phyloP scores from a whole-genome alignment of 1,140 invertebrate genomes.

The Aphelinus atriplicis region DNA sequence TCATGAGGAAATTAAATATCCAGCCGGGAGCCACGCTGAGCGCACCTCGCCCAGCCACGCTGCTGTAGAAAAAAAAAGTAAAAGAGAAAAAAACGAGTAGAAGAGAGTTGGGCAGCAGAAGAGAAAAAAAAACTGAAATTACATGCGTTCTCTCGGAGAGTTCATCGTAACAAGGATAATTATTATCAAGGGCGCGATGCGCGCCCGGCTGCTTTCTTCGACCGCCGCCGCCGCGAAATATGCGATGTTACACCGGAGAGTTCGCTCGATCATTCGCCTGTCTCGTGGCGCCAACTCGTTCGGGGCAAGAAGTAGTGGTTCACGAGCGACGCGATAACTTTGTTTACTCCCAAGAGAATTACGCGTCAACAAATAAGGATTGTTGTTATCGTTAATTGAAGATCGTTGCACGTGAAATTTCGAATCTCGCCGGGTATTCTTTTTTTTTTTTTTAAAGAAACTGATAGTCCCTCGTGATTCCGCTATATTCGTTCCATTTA shows the following conservation, averaged over 20 bases:
- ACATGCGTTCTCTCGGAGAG: constrained; percentile 45
- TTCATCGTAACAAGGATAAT: constrained; percentile 60
- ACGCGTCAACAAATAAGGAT: too few relatives aligned
- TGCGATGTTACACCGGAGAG: constrained; percentile 26
- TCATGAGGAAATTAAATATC: constrained; percentile 60
- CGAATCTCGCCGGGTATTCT: too few relatives aligned
- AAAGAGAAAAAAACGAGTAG: constrained; percentile 1
- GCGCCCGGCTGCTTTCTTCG: background rate
- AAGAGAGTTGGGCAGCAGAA: background rate
- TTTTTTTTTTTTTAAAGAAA: too few relatives aligned
- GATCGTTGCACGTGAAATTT: too few relatives aligned
- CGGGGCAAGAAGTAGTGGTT: too few relatives aligned
- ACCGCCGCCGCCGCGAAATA: background rate
- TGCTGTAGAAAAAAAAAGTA: background rate
- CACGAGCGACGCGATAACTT: too few relatives aligned
- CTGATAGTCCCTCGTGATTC: too few relatives aligned
- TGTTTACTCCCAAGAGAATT: too few relatives aligned
- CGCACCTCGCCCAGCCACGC: background rate
- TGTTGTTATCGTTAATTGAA: too few relatives aligned
- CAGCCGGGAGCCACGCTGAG: constrained; percentile 58
- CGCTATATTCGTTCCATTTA: too few relatives aligned
- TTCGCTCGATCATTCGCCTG: constrained; percentile 28
- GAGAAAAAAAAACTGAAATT: constrained; percentile 46
- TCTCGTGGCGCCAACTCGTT: constrained; percentile 20
- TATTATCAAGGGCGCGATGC: constrained; percentile 51